These are phyloP conservation scores for Plebejus melissa DNA, from an alignment of 2,888 invertebrate genomes.

Conservation along the genomic window DNA sequence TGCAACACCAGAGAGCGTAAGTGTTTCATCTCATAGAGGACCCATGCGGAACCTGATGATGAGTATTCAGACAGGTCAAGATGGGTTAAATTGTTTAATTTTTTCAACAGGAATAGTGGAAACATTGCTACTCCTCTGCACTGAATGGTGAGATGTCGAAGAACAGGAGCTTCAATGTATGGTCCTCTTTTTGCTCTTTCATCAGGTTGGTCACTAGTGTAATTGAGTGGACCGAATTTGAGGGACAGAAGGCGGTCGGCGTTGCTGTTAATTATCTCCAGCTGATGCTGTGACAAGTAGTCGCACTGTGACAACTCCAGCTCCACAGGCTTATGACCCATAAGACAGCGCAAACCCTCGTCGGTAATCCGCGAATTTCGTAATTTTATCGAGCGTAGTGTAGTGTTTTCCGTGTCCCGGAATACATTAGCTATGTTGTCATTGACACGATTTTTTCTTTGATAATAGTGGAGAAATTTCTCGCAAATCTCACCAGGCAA, in stretches of 20 bases:
- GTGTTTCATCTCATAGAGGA: slow-evolving; percentile 81
- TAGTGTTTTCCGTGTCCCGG: slow-evolving; percentile 84
- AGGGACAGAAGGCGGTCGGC: slow-evolving; percentile 84
- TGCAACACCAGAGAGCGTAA: slow-evolving; percentile 88
- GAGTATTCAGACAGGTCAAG: slow-evolving; percentile 85
- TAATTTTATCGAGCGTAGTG: slow-evolving; percentile 83
- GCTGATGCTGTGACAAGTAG: slow-evolving; percentile 80
- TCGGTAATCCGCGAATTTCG: slow-evolving; percentile 86
- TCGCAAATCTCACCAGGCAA: slow-evolving; percentile 87
- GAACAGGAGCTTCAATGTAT: slow-evolving; percentile 78
- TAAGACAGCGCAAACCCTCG: slow-evolving; percentile 82
- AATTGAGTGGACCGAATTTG: slow-evolving; percentile 83
- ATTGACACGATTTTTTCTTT: slow-evolving; percentile 77
- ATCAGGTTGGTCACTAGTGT: slow-evolving; percentile 76
- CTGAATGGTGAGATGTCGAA: slow-evolving; percentile 79
- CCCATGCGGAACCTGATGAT: slow-evolving; percentile 82
- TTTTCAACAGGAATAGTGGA: slow-evolving; percentile 77
- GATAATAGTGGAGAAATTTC: slow-evolving; percentile 79
- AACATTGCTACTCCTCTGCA: slow-evolving; percentile 69
- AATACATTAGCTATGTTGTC: slow-evolving; percentile 86
- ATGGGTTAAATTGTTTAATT: slow-evolving; percentile 81
- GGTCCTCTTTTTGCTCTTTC: slow-evolving; percentile 59
- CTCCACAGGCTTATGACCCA: slow-evolving; percentile 85
- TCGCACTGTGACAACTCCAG: slow-evolving; percentile 88
- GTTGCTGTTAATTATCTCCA: slow-evolving; percentile 83